phyloP scores from a whole-genome alignment of 2,797 vertebrate species.

The Eospalax fontanierii region DNA sequence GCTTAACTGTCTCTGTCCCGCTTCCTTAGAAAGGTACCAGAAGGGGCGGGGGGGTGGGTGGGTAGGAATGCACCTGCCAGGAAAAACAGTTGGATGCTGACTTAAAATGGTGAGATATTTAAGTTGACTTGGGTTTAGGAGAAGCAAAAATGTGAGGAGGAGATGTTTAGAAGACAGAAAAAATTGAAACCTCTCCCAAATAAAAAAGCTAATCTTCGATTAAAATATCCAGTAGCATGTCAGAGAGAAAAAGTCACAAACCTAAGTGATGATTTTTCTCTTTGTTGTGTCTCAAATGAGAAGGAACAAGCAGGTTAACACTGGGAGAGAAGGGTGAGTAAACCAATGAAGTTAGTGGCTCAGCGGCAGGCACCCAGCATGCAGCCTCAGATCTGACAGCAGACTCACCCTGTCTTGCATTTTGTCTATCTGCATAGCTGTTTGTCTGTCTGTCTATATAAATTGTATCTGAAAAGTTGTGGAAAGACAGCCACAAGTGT shows the following conservation, averaged over 20 bases:
- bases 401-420: not conserved
- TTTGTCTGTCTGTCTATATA: not conserved
- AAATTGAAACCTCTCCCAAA: conserved; percentile 2
- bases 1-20: conserved; percentile 83
- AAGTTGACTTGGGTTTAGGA: not conserved
- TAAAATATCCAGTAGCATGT: conserved; percentile 68
- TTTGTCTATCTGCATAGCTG: not conserved
- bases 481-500: conserved; percentile 54
- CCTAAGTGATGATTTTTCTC: conserved; percentile 1
- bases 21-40: conserved; percentile 75
- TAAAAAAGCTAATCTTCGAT: conserved; percentile 52
- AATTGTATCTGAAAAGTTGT: conserved; percentile 72
- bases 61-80: conserved; percentile 69
- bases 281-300: conserved; percentile 23
- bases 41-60: conserved; percentile 66
- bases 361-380: not conserved
- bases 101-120: conserved; percentile 54
- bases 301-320: not conserved
- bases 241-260: conserved; percentile 48
- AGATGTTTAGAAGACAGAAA: conserved; percentile 32
- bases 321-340: not conserved
- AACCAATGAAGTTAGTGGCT: conserved; percentile 46
- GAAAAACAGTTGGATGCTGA: conserved; percentile 12
- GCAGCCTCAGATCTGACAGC: not conserved
- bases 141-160: not conserved